Base-by-base conservation (phyloP, 2,888 invertebrate species). In the Cheilosia grossa region DNA sequence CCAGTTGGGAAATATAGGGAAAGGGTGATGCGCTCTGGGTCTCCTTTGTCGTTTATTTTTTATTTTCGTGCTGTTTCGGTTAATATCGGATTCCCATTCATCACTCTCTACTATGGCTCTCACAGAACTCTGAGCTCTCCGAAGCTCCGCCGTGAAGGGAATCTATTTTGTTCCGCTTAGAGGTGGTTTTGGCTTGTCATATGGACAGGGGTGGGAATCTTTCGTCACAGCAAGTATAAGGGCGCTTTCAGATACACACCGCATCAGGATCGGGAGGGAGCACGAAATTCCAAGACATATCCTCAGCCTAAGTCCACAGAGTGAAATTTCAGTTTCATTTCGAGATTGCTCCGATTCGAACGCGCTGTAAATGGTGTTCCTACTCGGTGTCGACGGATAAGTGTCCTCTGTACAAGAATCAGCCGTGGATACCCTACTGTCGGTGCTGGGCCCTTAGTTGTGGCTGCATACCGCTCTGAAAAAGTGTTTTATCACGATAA, bases 311-410 rank as follows among this genome's bases (percentile, higher is more conserved):
- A 37, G 37, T 37, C 13, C 61, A n/a, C 56, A 10, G 63, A 59
- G 53, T 56, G 54, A 47, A 61, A 61, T 75, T 72, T 86, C 87
- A 87, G 87, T 87, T 87, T 77, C 69, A 79, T 73, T 87, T 75
- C 59, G 87, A 82, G 72, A 86, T 86, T 86, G 64, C 79, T 80
- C 51, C 81, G 47, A 82, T 77, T 69, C 87, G 80, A 87, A 87
- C 87, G 87, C 81, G 56, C 63, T 21, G 40, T 63, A 58, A 40
- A 27, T 53, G 40, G 37, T 72, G 63, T 56, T 58, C 51, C 61
- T 44, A 44, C 54, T 44, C 67, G 53, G 58, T 59, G 72, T 37
- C 58, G 49, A 49, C 72, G 54, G 61, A 44, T 56, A 37, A 37
- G 33, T 63, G 24, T 42, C 40, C 40, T 44, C 66, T 30, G 24